Evolutionary conservation across 2,888 invertebrate genomes (phyloP).

Genomic region (Stomorhina lunata): DNA sequence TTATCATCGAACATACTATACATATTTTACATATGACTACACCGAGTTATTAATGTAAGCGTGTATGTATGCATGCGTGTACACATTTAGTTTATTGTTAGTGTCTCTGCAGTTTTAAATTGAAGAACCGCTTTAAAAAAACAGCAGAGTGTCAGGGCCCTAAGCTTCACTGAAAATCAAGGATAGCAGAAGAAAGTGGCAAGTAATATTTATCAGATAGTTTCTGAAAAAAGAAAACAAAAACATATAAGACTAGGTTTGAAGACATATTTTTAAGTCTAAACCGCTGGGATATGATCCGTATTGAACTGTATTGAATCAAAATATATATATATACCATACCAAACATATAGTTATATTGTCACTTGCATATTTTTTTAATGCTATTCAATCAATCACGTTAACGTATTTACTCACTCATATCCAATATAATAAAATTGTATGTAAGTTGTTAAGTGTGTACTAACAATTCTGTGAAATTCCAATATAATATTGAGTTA

Average conservation of each 20-base stretch:
- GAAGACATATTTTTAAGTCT: too few relatives aligned
- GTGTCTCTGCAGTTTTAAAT: neutral
- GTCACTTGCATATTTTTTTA: slow-evolving; percentile 36
- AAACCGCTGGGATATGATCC: too few relatives aligned
- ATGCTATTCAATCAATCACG: slow-evolving; percentile 38
- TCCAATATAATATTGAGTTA: too few relatives aligned
- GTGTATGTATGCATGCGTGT: neutral
- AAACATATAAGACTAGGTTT: too few relatives aligned
- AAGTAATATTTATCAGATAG: too few relatives aligned
- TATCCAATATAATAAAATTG: neutral
- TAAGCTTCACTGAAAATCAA: too few relatives aligned
- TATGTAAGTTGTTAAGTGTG: neutral
- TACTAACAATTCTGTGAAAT: too few relatives aligned
- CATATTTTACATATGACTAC: neutral
- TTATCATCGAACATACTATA: neutral
- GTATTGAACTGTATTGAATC: too few relatives aligned
- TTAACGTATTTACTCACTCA: neutral
- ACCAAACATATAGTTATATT: slow-evolving; percentile 17
- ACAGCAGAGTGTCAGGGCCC: too few relatives aligned
- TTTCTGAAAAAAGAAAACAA: too few relatives aligned
- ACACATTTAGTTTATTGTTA: neutral
- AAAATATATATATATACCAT: neutral
- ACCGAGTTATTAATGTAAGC: neutral
- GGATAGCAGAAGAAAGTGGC: too few relatives aligned
- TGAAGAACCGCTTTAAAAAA: too few relatives aligned